Evolutionary conservation across 2,888 invertebrate species (phyloP), one percentile per base, ranked within the genome.

Genomic region (Mythimna impura): DNA sequence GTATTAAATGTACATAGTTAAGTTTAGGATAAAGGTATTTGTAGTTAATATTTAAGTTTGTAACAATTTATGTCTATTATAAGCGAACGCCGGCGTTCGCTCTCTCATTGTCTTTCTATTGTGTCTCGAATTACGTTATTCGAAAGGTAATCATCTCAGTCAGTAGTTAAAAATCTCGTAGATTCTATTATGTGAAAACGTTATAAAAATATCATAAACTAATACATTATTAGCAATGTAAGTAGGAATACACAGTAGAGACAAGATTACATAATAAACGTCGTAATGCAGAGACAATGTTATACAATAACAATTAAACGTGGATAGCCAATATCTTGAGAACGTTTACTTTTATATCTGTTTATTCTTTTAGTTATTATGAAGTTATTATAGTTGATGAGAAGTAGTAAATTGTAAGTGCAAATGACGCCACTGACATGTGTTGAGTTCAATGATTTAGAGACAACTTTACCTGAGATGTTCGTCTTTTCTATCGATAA

Each of bases 241-340:
- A 47, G 20, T 66, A 71, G 50, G 43, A 71, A 36, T 62, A 60
- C 52, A 61, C 34, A 62, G 55, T 57, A 40, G 60, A 40, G 40
- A 65, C 12, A 65, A 36, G 36, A 14, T 85, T 83, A 73, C 58
- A 67, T 85, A 82, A 84, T 34, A 12, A 25, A 17, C 52, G 71
- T 50, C 67, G 65, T 64, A 57, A 69, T 25, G 43, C 54, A 64
- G 43, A 64, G 76, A 85, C 83, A 77, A 60, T 36, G 72, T 86
- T 86, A 78, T 76, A 69, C 75, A 82, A 79, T 73, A 74, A 74
- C 66, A 81, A 71, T 72, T 69, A 80, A 68, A 78, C 69, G 67
- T 82, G 68, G 70, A 76, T 82, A 84, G 72, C 76, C 80, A 80
- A 76, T 70, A 55, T 70, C 55, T 65, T 36, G 64, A 34, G 55